phyloP scores from a whole-genome alignment of 2,888 invertebrate species.

The Synergus laeviventris region DNA sequence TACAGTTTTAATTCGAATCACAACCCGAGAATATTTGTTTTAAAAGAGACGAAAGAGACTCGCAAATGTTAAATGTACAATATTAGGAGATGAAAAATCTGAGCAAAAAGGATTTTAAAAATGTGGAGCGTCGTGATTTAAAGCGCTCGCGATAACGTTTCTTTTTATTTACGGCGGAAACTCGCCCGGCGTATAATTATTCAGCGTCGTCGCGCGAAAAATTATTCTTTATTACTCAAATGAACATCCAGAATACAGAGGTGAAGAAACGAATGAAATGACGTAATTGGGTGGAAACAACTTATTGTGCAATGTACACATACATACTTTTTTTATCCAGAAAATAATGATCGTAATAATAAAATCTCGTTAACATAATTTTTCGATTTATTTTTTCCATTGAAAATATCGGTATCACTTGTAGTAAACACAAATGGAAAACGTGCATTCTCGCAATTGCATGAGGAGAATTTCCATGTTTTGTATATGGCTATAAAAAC shows the following conservation, averaged over 20 bases:
- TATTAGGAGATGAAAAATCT: slow-evolving; percentile 44
- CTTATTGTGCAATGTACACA: background rate
- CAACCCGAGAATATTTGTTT: slow-evolving; percentile 3
- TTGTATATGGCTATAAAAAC: background rate
- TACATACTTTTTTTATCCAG: background rate
- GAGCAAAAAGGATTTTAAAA: slow-evolving; percentile 42
- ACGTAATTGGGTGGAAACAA: background rate
- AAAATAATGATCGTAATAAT: too few species aligned
- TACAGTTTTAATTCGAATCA: slow-evolving; percentile 16
- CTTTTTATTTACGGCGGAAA: slow-evolving; percentile 53
- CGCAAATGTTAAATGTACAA: slow-evolving; percentile 25
- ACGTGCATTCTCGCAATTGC: background rate
- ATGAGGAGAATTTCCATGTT: background rate
- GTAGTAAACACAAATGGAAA: background rate
- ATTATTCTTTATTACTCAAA: slow-evolving; percentile 56
- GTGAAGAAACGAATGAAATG: slow-evolving; percentile 33
- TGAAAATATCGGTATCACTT: background rate
- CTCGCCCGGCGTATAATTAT: slow-evolving; percentile 49
- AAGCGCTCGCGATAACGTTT: slow-evolving; percentile 54
- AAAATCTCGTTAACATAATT: too few species aligned
- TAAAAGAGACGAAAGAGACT: slow-evolving; percentile 3
- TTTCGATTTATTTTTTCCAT: too few species aligned
- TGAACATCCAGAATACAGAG: slow-evolving; percentile 42
- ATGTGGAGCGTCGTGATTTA: slow-evolving; percentile 55
- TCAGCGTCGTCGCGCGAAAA: slow-evolving; percentile 50